Percentiles rank a stretch among this genome's conserved stretches.
Evolutionary conservation across 2,113 vertebrate genomes (phyloP).

Genomic region (pig (Sus scrofa)): T2T-Sscrofa CM000826.6:120016001-120016500

Average conservation of each 20-base stretch:
- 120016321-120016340: accelerated
- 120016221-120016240: not conserved
- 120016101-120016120: not conserved
- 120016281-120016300: not conserved
- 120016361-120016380: too few relatives aligned
- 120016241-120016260: not conserved
- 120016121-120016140: not conserved
- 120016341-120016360: not conserved
- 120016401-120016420: not conserved
- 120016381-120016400: not conserved
- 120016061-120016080: not conserved
- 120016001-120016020: not conserved
- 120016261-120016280: not conserved
- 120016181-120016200: not conserved
- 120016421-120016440: not conserved
- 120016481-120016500: not conserved
- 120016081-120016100: not conserved
- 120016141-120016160: not conserved
- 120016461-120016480: conserved; percentile 1
- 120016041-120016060: not conserved
- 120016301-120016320: not conserved
- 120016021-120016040: not conserved
- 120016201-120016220: not conserved
- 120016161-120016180: not conserved
- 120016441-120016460: not conserved